These are phyloP conservation scores for Orthochromis indermauri DNA, from an alignment of 2,113 vertebrate species.

Conservation along the genomic window DNA sequence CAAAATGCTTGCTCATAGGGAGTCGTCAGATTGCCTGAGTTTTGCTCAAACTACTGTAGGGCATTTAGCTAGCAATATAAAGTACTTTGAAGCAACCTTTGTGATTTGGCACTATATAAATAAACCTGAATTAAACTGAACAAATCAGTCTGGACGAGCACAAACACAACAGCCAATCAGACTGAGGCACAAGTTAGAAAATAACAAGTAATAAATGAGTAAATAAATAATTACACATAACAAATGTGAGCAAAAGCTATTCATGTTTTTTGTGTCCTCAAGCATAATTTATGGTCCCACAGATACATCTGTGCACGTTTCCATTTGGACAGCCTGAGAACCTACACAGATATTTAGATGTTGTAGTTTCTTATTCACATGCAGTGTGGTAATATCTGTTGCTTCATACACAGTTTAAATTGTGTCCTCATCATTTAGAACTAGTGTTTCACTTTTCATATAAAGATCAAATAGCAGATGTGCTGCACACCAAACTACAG, in stretches of 20 bases:
- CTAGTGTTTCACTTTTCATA: not conserved
- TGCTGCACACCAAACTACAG: not conserved
- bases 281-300: not conserved
- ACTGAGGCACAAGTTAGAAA: rapidly evolving
- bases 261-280: not conserved
- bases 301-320: not conserved
- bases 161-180: not conserved
- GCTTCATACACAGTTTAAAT: not conserved
- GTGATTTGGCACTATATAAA: not conserved
- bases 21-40: rapidly evolving
- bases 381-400: rapidly evolving
- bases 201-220: rapidly evolving
- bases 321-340: not conserved
- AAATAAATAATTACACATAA: not conserved
- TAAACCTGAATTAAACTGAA: not conserved
- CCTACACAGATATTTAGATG: not conserved
- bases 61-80: not conserved
- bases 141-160: rapidly evolving
- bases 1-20: not conserved
- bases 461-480: rapidly evolving
- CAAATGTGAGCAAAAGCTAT: not conserved
- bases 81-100: not conserved
- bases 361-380: not conserved
- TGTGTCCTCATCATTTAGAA: not conserved
- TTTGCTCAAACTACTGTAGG: not conserved